Evolutionary conservation across 2,113 vertebrate genomes (phyloP).

Genomic region (Pseudorectes ferrugineus): DNA sequence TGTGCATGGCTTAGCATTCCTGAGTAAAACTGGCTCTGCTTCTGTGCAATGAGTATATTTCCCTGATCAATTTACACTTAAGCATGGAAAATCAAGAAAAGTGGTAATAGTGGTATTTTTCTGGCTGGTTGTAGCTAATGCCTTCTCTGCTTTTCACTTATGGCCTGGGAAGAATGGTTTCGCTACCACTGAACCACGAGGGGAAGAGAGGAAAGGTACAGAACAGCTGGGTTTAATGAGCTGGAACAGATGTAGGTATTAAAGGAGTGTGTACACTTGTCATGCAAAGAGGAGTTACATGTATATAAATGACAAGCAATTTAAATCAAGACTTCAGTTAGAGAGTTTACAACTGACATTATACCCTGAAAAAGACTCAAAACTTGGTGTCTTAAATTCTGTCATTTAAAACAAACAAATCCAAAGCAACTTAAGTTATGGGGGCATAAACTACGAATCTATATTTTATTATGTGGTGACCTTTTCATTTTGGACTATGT

Average conservation of each 20-base stretch:
- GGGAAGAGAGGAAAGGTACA: not conserved
- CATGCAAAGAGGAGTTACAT: not conserved
- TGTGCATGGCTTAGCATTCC: not conserved
- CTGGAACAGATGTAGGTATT: conserved; percentile 5
- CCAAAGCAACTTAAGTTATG: not conserved
- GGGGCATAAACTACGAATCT: not conserved
- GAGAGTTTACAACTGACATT: not conserved
- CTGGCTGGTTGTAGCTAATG: not conserved
- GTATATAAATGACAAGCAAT: not conserved
- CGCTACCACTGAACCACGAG: not conserved
- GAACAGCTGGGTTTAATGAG: conserved; percentile 48
- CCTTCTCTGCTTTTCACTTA: not conserved
- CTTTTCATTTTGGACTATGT: not conserved
- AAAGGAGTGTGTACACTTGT: not conserved
- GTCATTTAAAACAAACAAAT: not conserved
- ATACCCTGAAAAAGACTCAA: not conserved
- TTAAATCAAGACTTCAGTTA: not conserved
- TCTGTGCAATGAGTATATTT: not conserved
- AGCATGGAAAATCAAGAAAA: not conserved
- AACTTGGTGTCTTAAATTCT: not conserved
- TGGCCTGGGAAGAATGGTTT: not conserved
- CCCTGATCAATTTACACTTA: not conserved
- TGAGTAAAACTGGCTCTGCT: not conserved
- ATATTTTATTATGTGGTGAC: not conserved
- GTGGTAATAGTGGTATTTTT: not conserved